phyloP scores from a whole-genome alignment of 1,140 invertebrate genomes.

The Coenobita brevimanus region DNA sequence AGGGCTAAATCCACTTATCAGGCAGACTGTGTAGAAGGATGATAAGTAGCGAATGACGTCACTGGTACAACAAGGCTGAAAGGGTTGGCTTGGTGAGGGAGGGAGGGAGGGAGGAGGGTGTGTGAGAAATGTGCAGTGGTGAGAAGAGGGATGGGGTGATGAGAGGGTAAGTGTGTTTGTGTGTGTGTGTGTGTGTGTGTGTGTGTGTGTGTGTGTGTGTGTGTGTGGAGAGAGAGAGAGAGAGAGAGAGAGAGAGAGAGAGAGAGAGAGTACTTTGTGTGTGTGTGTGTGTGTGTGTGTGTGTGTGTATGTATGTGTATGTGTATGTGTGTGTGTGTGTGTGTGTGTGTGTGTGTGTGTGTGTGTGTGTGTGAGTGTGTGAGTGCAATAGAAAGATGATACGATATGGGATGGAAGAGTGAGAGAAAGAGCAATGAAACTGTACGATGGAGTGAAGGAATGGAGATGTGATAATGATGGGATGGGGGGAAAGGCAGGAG shows the following conservation, averaged over 20 bases:
- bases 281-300: too few species aligned
- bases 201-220: background rate
- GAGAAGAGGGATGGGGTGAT: background rate
- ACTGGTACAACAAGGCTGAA: constrained; percentile 33
- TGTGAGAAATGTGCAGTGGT: background rate
- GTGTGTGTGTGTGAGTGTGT: too few species aligned
- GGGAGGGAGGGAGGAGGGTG: background rate
- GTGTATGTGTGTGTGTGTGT: constrained; percentile 16
- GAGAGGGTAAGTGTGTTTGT: too few species aligned
- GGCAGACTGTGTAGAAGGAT: constrained; percentile 36
- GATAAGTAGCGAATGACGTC: constrained; percentile 44
- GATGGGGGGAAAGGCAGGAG: background rate
- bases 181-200: background rate
- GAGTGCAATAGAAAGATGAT: too few species aligned
- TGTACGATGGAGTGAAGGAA: too few species aligned
- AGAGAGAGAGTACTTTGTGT: too few species aligned
- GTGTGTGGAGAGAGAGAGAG: too few species aligned
- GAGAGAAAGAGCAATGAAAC: too few species aligned
- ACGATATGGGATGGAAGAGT: too few species aligned
- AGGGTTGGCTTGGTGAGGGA: background rate
- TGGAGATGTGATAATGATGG: background rate
- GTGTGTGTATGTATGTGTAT: background rate
- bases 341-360: too few species aligned
- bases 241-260: too few species aligned
- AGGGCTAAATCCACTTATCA: constrained; percentile 38